Percentiles rank a stretch among this genome's conserved stretches.
phyloP scores from a whole-genome alignment of 2,888 invertebrate genomes.

The Scaptomyza tumidula region DNA sequence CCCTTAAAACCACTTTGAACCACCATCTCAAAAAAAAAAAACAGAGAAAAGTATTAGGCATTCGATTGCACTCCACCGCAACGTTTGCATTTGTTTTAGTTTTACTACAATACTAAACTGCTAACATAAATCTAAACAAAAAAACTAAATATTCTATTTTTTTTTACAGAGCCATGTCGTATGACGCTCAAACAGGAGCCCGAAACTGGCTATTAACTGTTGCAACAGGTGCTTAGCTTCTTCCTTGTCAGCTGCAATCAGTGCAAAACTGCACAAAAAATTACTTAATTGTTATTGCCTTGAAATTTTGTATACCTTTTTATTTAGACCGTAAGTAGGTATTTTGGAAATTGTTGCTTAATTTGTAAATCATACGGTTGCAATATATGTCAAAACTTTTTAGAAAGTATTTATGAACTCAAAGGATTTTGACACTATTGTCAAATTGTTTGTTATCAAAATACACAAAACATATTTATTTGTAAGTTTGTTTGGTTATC shows the following conservation, averaged over 20 bases:
- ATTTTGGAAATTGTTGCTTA: slow-evolving; percentile 78
- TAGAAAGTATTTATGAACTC: slow-evolving; percentile 44
- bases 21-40: too few species aligned
- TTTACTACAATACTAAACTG: not conserved
- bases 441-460: slow-evolving; percentile 59
- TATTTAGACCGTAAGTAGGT: slow-evolving; percentile 71
- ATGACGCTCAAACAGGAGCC: slow-evolving; percentile 84
- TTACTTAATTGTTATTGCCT: slow-evolving; percentile 77
- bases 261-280: slow-evolving; percentile 47
- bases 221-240: slow-evolving; percentile 52
- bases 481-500: slow-evolving; percentile 6
- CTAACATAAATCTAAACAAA: not conserved
- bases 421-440: slow-evolving; percentile 58
- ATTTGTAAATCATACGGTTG: slow-evolving; percentile 68
- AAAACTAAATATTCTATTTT: not conserved
- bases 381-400: slow-evolving; percentile 47
- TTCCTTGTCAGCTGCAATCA: slow-evolving; percentile 47
- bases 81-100: too few species aligned
- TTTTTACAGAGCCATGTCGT: slow-evolving; percentile 79
- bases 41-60: too few species aligned
- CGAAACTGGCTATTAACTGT: slow-evolving; percentile 82
- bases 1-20: too few species aligned
- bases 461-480: slow-evolving; percentile 9
- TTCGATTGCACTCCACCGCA: too few species aligned
- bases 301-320: slow-evolving; percentile 70